A percentile compares a stretch with the other conserved stretches of the same genome.
Evolutionary conservation across 2,113 vertebrate genomes (phyloP).

Genomic region (Megaceryle maxima): DNA sequence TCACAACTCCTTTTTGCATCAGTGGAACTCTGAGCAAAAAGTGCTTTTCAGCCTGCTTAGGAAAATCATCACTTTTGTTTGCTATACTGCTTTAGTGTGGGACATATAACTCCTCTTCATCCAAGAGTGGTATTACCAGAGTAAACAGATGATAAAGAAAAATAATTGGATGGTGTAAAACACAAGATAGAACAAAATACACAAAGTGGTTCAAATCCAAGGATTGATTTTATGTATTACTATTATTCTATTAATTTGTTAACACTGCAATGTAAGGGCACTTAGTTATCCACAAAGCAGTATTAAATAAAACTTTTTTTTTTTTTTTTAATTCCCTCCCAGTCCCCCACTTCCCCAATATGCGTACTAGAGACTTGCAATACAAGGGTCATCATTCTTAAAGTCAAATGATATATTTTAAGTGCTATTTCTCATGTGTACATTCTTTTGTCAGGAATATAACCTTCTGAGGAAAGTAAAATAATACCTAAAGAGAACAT

Average conservation of each 20-base stretch:
- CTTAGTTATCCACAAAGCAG: background rate
- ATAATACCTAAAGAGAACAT: background rate
- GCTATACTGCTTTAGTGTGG: background rate
- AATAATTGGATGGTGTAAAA: background rate
- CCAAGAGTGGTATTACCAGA: background rate
- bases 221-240: background rate
- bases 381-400: background rate
- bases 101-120: background rate
- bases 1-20: constrained; percentile 17
- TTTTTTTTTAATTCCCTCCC: background rate
- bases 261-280: background rate
- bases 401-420: background rate
- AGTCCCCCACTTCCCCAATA: background rate
- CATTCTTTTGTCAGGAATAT: background rate
- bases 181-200: background rate
- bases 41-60: background rate
- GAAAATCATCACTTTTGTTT: constrained; percentile 47
- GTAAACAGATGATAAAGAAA: constrained; percentile 12
- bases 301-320: background rate
- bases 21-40: constrained; percentile 16
- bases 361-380: background rate
- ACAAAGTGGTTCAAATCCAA: background rate
- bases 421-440: background rate
- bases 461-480: background rate
- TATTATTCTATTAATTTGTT: background rate